phyloP scores from a whole-genome alignment of 2,113 vertebrate species.

The Leucoraja erinaceus region DNA sequence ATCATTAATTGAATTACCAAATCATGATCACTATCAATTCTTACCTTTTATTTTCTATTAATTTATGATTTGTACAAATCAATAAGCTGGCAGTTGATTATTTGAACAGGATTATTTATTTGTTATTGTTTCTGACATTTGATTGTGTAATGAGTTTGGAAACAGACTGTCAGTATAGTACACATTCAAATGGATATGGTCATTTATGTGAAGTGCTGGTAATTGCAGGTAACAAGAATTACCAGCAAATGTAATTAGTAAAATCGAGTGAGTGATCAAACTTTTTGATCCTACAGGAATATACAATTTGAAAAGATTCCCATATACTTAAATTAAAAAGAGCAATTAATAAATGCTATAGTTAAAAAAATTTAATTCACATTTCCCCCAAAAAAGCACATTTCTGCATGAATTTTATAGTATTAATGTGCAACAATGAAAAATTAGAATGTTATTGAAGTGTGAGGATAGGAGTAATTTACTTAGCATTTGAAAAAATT shows the following conservation, averaged over 20 bases:
- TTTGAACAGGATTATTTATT: not conserved
- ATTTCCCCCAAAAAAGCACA: slow-evolving; percentile 29
- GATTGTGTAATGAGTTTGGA: not conserved
- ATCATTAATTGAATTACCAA: slow-evolving; percentile 1
- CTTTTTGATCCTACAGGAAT: slow-evolving; percentile 4
- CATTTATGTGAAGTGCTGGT: not conserved
- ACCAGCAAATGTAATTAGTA: too few relatives aligned
- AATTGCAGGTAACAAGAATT: not conserved
- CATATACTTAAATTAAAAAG: slow-evolving; percentile 13
- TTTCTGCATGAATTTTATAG: not conserved
- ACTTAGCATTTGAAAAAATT: slow-evolving; percentile 7
- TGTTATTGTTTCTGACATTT: not conserved
- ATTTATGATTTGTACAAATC: not conserved
- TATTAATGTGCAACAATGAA: not conserved
- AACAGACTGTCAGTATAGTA: not conserved
- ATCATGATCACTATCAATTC: slow-evolving; percentile 18
- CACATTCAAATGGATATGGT: not conserved
- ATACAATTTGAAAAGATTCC: not conserved
- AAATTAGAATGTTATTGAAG: slow-evolving; percentile 17
- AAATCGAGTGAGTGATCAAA: not conserved
- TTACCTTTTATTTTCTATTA: not conserved
- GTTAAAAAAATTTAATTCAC: not conserved
- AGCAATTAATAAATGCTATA: not conserved
- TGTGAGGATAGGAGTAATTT: not conserved
- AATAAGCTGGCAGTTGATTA: not conserved